Percentiles rank a stretch among this genome's conserved stretches.
Evolutionary conservation across 2,888 invertebrate species (phyloP).

Genomic region (Phania funesta): DNA sequence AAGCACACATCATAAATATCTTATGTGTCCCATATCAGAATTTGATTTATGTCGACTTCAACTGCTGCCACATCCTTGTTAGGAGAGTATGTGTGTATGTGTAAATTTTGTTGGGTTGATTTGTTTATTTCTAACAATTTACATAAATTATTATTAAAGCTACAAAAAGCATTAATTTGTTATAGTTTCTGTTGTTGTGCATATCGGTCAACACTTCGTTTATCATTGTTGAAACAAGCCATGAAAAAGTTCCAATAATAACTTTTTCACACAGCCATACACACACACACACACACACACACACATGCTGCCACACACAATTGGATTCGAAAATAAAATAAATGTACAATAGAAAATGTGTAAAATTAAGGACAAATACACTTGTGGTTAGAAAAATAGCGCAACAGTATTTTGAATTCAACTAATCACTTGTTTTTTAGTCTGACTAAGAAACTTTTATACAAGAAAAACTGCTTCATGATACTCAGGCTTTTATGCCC

Average conservation of each 20-base stretch:
- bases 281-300: not conserved
- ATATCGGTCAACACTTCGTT: conserved; percentile 78
- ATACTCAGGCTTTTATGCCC: too few relatives aligned
- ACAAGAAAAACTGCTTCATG: too few relatives aligned
- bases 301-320: not conserved
- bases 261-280: not conserved
- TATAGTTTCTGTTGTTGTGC: conserved; percentile 69
- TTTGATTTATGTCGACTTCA: conserved; percentile 63
- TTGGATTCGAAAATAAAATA: conserved; percentile 26
- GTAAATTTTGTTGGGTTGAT: conserved; percentile 46
- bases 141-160: conserved; percentile 59
- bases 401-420: not conserved
- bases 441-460: too few relatives aligned
- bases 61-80: conserved; percentile 47
- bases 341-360: conserved; percentile 18
- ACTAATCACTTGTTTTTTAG: too few relatives aligned
- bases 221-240: conserved; percentile 72
- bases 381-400: not conserved
- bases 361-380: conserved; percentile 5
- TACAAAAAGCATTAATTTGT: conserved; percentile 65
- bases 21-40: conserved; percentile 68
- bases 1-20: not conserved
- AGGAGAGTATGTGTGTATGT: conserved; percentile 21
- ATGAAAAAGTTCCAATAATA: not conserved
- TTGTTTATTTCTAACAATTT: conserved; percentile 68